Evolutionary conservation across 2,888 invertebrate genomes (phyloP), one percentile per base, ranked within the genome.

Genomic region (Tromatobia lineatoria): DNA sequence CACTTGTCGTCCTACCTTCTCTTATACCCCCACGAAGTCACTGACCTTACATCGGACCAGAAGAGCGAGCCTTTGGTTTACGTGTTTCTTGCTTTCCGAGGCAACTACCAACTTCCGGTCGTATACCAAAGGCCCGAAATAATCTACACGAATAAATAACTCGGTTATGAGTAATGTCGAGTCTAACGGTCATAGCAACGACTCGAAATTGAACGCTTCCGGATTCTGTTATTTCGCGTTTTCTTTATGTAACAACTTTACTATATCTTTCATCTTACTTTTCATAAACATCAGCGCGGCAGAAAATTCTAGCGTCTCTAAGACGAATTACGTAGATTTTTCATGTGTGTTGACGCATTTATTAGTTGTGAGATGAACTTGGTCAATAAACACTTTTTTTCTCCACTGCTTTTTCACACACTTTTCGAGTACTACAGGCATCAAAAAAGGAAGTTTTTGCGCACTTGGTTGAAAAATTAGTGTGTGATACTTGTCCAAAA

Each of bases 91-190:
- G 20, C 11, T 11, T 20, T 20, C 4, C 38, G 18, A 38, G 18
- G 38, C 64, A 64, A 38, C 38, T 64, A 42, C 64, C 64, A 10
- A 64, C 67, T 67, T 67, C 47, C 67, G 67, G 23, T 45, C 45
- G 45, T 47, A 45, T 45, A 67, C 13, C 67, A 47, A 47, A 67
- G 45, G 47, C 67, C 47, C 67, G 47, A 67, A 67, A 67, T 47
- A 67, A 67, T 67, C 67, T 67, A 25, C 45, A 45, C 45, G 13
- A 67, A 47, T 42, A 67, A 67, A 47, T 67, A 18, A 47, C 64
- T 2, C 67, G 47, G 25, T 66, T 66, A 45, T 45, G 61, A 61
- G 34, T 61, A 18, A 61, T 18, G 34, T 61, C 61, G 61, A 61
- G 0, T 38, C n/a, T 64, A 64, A 64, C 34, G 64, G 38, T 64